Base-by-base conservation (phyloP, 2,113 vertebrate genomes). In the Etia nguti region DNA sequence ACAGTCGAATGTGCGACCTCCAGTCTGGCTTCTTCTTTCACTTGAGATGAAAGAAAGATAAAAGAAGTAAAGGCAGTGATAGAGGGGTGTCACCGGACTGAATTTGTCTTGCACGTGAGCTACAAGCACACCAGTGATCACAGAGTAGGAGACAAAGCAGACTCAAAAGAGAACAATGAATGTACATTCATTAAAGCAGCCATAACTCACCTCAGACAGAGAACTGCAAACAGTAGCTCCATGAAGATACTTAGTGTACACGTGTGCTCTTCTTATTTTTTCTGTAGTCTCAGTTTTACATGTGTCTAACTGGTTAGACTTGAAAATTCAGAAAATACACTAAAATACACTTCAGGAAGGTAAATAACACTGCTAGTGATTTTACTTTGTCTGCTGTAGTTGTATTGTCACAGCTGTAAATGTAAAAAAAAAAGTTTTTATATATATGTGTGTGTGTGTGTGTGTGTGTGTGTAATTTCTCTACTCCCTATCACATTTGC, bases 41-140 rank as follows among this genome's bases (percentile, higher is more conserved):
- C 38, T 84, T 57, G 41, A 88, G 88, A 89, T 91, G 84, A 88
- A 73, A 83, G 57, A 4, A 62, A 60, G 62, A 56, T 56, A 62
- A 86, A 89, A 59, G 36, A 46, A 20, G 38, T 6, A 43, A 59
- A 68, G 34, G 6, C 62, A 68, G 62, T 13, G 62, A 22, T 38
- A 68, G 38, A 13, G 54, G 79, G 56, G 81, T 83, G 77, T 56
- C 50, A 31, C n/a, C 48, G 41, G 26, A 18, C 82, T 86, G 46
- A 6, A 10, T 85, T 86, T 80, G 79, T n/a, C 52, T 43, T 26
- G 22, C 70, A 52, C 13, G 3, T 8, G 3, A 48, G 46, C 62
- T 10, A 43, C 10, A 52, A 80, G 82, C 82, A 65, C 82, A 55
- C 84, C 81, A 11, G 68, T 16, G 56, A 83, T 80, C 75, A 59